Evolutionary conservation across 37 sponge, comb jelly and placozoan species (phyloP), one percentile per base, ranked within the genome.

Genomic region (Crambe crambe): DNA sequence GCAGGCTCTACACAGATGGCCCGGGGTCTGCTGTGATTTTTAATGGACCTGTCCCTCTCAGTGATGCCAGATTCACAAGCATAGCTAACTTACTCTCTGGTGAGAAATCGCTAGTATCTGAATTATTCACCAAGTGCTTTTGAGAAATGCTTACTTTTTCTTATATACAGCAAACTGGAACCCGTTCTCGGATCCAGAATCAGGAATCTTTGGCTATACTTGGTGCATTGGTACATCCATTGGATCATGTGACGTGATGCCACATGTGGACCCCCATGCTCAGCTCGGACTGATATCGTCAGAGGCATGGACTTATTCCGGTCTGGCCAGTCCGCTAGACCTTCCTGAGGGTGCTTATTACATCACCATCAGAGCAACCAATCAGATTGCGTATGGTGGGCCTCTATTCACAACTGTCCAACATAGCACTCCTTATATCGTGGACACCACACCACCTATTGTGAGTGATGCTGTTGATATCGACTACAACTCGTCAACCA

Each of bases 151-250:
- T n/a, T n/a, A n/a, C n/a, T n/a, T n/a, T n/a, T n/a, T n/a, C n/a
- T n/a, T n/a, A n/a, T n/a, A 23, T 82, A 71, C 57, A 94, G 95
- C 91, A 37, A 87, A 94, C 51, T 94, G 95, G 95, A 54, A 90
- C 69, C 91, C 83, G 2, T 85, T 94, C 58, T 20, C 32, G 42
- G 95, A 94, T 56, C 58, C 57, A 34, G 88, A 94, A 74, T 83
- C 77, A 56, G 87, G 85, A 42, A 85, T 95, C 58, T 74, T 42
- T 72, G 85, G 68, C 66, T 95, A 95, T 65, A 58, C 88, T 3
- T 95, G 96, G 96, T 95, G 90, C 56, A 70, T 95, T n/a, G 93
- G 96, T 0, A 73, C 88, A 10, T 18, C 56, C 2, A 32, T 81
- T 32, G 91, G 81, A 1, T 21, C 42, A 3, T 90, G 90, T 70